Base-by-base conservation (phyloP, 2,888 invertebrate genomes). In the Pogonocherus hispidulus region DNA sequence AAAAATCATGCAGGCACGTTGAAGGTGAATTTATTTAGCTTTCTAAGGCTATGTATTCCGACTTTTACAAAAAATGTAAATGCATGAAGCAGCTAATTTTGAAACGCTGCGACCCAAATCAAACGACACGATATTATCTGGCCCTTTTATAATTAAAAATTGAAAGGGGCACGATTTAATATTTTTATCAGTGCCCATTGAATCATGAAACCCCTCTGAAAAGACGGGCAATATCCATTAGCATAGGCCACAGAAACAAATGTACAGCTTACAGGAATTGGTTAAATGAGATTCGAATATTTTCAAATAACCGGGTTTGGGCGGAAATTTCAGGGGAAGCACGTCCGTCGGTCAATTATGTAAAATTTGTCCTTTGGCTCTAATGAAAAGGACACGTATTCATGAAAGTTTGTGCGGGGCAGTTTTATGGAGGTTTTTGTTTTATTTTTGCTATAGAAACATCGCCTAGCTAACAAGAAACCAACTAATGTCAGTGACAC, bases 171-270 rank as follows among this genome's bases (percentile, higher is more conserved):
- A 5, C 32, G 14, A 41, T 41, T 41, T 16, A 41, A 41, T 41
- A 41, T 3, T 41, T 41, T 41, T 41, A 41, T 41, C 41, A 16
- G 41, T 41, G 41, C 3, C 41, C 41, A 41, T 0, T 41, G 3
- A 41, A 41, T 41, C 41, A 41, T 11, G 41, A 2, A 16, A 27
- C 27, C 27, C 41, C 16, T 2, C 41, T n/a, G 3, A 14, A 41
- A 20, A 20, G 20, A 55, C 41, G 37, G 37, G 55, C 37, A 55
- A 55, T 55, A 41, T 55, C 55, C 55, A 55, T 55, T 55, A 55
- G 37, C 19, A 37, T 55, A 11, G 14, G 55, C 37, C 55, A 37
- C 37, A 55, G 55, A 35, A 41, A 55, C 37, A 41, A 37, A 35
- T 37, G 55, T 55, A 55, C 35, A 37, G 55, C 55, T 55, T 55